These are phyloP conservation scores for Sebastes flavidus DNA, from an alignment of 2,797 vertebrate species.

Conservation along the genomic window DNA sequence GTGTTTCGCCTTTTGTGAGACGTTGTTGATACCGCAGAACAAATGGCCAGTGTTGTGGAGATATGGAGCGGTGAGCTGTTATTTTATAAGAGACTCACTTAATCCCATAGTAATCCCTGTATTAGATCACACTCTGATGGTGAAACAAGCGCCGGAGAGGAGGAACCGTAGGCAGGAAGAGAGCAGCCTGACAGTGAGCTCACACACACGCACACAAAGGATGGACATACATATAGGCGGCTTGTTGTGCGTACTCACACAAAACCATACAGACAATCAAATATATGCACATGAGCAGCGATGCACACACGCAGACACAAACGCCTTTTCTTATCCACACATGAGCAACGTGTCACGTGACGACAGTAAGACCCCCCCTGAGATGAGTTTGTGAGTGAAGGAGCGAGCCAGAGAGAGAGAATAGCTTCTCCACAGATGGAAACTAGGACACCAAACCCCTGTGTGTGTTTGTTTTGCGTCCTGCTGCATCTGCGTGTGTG, in stretches of 20 bases:
- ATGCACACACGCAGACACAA: slow-evolving; percentile 30
- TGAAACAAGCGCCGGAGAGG: slow-evolving; percentile 46
- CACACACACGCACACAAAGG: background rate
- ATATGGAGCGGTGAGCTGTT: slow-evolving; percentile 50
- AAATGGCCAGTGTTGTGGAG: slow-evolving; percentile 46
- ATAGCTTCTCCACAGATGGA: slow-evolving; percentile 74
- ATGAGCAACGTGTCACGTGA: slow-evolving; percentile 59
- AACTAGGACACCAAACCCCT: slow-evolving; percentile 80
- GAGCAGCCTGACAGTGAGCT: slow-evolving; percentile 27
- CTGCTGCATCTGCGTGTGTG: slow-evolving; percentile 52
- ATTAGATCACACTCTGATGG: slow-evolving; percentile 70
- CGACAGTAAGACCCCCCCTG: slow-evolving; percentile 35
- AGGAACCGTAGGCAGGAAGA: slow-evolving; percentile 33
- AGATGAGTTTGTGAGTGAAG: slow-evolving; percentile 64
- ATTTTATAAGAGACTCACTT: slow-evolving; percentile 66
- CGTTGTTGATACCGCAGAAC: slow-evolving; percentile 35
- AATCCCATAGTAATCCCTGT: slow-evolving; percentile 71
- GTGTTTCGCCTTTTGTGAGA: slow-evolving; percentile 4
- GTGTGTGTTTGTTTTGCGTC: slow-evolving; percentile 70
- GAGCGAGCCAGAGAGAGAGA: slow-evolving; percentile 64
- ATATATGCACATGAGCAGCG: slow-evolving; percentile 31
- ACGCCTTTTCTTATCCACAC: slow-evolving; percentile 38
- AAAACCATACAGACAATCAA: slow-evolving; percentile 23
- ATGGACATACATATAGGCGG: background rate
- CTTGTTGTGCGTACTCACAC: background rate